A percentile compares a stretch with the other conserved stretches of the same genome.
Evolutionary conservation across 1,140 invertebrate genomes (phyloP).

Genomic region (Drosophila ercepeae): DNA sequence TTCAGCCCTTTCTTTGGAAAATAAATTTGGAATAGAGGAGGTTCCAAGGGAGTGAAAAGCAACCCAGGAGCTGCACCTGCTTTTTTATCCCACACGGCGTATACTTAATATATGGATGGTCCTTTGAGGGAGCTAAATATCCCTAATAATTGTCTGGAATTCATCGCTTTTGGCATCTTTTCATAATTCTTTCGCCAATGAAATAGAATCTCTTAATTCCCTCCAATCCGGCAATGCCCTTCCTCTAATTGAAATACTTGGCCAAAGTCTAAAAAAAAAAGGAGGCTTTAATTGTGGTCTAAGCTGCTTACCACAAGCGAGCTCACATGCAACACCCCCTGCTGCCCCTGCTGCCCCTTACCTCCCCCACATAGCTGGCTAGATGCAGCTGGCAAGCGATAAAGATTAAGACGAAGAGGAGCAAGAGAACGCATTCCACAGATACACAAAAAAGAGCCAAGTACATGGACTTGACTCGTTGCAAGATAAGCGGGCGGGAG

Average conservation of each 20-base stretch:
- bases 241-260: slow-evolving; percentile 53
- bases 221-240: slow-evolving; percentile 15
- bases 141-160: background rate
- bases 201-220: slow-evolving; percentile 5
- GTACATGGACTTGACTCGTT: slow-evolving; percentile 60
- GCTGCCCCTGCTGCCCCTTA: background rate
- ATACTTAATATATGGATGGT: slow-evolving; percentile 13
- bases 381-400: slow-evolving; percentile 16
- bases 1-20: no score
- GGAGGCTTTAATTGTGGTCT: slow-evolving; percentile 45
- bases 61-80: slow-evolving; percentile 32
- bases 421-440: slow-evolving; percentile 41
- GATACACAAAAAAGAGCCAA: slow-evolving; percentile 57
- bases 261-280: slow-evolving; percentile 19
- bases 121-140: background rate
- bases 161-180: background rate
- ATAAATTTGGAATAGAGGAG: no score
- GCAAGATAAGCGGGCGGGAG: slow-evolving; percentile 16
- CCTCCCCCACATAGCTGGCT: background rate
- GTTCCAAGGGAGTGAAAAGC: slow-evolving; percentile 53
- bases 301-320: slow-evolving; percentile 39
- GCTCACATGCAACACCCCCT: slow-evolving; percentile 4
- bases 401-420: background rate
- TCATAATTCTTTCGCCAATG: no score
- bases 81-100: slow-evolving; percentile 29